Percentiles rank a stretch among this genome's conserved stretches.
Conservation (phyloP, 1,140 invertebrate genomes). For the Sinella curviseta region DNA sequence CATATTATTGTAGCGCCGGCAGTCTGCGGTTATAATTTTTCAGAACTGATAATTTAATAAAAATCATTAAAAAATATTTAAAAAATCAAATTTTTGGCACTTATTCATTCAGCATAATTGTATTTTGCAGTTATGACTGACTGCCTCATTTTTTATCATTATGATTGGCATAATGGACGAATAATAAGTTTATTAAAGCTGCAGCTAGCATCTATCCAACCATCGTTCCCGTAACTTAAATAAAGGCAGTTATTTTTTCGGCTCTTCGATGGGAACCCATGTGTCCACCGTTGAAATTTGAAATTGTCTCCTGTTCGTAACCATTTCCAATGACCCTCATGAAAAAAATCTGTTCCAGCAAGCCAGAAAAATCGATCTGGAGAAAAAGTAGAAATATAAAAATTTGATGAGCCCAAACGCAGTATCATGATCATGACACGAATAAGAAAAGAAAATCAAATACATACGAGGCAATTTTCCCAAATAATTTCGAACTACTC, state of each 20-base stretch:
- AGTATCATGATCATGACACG: neutral
- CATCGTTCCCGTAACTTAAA: constrained; percentile 37
- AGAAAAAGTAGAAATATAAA: neutral
- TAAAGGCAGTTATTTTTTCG: constrained; percentile 34
- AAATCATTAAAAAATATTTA: neutral
- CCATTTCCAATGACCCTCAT: constrained; percentile 36
- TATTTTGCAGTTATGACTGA: neutral
- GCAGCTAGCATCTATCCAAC: constrained; percentile 35
- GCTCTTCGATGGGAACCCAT: constrained; percentile 31
- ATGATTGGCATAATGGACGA: constrained; percentile 29
- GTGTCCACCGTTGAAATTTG: constrained; percentile 29
- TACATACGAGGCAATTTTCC: constrained; percentile 33
- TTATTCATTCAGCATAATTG: neutral
- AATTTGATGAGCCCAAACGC: neutral
- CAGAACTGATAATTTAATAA: neutral
- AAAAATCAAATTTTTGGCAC: neutral
- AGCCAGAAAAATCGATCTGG: constrained; percentile 38
- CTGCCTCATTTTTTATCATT: too few species aligned
- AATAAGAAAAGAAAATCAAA: neutral
- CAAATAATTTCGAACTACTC: constrained; percentile 35
- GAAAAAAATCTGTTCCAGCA: constrained; percentile 35
- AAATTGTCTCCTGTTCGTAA: constrained; percentile 24
- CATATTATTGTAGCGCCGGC: neutral
- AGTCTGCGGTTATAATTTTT: neutral
- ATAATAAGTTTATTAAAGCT: constrained; percentile 27